Evolutionary conservation across 2,888 invertebrate species (phyloP).

Genomic region (Clistopyga incitator): DNA sequence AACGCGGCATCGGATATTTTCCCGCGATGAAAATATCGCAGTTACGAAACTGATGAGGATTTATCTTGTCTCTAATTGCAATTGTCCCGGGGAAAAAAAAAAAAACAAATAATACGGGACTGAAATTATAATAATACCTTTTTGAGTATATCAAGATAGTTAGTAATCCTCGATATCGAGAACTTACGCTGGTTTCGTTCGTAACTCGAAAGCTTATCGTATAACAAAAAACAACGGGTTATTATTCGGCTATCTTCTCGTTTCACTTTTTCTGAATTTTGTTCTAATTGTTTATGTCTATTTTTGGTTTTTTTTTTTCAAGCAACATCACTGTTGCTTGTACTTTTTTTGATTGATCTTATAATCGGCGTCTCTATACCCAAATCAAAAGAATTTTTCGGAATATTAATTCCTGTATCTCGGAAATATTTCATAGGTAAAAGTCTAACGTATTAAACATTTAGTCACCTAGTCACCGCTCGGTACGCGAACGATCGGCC

Average conservation of each 20-base stretch:
- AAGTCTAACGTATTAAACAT: slow-evolving; percentile 58
- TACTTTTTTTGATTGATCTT: slow-evolving; percentile 40
- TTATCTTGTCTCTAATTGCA: slow-evolving; percentile 39
- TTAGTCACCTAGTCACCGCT: slow-evolving; percentile 68
- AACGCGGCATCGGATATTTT: slow-evolving; percentile 24
- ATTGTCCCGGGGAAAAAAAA: slow-evolving; percentile 16
- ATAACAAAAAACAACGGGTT: slow-evolving; percentile 38
- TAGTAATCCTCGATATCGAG: slow-evolving; percentile 58
- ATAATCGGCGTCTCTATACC: slow-evolving; percentile 55
- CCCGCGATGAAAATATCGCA: slow-evolving; percentile 20
- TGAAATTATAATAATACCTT: slow-evolving; percentile 21
- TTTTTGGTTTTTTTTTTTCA: slow-evolving; percentile 5
- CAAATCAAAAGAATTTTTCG: slow-evolving; percentile 51
- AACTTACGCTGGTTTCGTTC: slow-evolving; percentile 66
- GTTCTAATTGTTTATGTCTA: neutral
- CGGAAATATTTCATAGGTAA: slow-evolving; percentile 58
- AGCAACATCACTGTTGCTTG: slow-evolving; percentile 38
- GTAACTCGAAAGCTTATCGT: slow-evolving; percentile 56
- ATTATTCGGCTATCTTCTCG: slow-evolving; percentile 31
- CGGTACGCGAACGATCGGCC: slow-evolving; percentile 61
- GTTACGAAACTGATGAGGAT: slow-evolving; percentile 26
- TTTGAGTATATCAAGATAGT: slow-evolving; percentile 24
- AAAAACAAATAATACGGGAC: neutral
- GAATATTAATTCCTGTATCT: slow-evolving; percentile 40
- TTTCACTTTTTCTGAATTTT: slow-evolving; percentile 22